Percentiles rank a stretch among this genome's conserved stretches.
phyloP scores from a whole-genome alignment of 2,888 invertebrate species.

The Galeopsomyia nigrocyanea region DNA sequence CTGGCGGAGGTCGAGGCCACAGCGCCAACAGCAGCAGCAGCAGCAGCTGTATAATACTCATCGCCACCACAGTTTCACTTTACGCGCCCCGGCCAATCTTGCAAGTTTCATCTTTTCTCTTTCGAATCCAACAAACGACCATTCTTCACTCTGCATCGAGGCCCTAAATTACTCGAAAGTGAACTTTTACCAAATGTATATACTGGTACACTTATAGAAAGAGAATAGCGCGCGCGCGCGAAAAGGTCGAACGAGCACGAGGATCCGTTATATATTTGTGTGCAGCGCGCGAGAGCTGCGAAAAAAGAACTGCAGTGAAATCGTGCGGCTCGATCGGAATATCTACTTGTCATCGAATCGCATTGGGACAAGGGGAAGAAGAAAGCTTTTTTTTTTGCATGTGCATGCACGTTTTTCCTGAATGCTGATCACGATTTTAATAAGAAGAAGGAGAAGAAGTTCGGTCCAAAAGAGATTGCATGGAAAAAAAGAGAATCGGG shows the following conservation, averaged over 20 bases:
- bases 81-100: neutral
- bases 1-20: conserved; percentile 5
- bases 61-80: conserved; percentile 7
- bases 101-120: neutral
- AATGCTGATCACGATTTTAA: conserved; percentile 34
- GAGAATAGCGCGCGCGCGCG: no score
- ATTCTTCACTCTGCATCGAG: no score
- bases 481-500: neutral
- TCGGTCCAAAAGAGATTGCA: conserved; percentile 29
- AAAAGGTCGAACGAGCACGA: neutral
- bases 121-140: neutral
- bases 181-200: no score
- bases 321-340: conserved; percentile 11
- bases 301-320: conserved; percentile 17
- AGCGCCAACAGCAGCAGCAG: no score
- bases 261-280: conserved; percentile 27
- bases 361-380: neutral
- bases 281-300: neutral
- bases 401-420: conserved; percentile 5
- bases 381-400: neutral
- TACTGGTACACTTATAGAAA: no score
- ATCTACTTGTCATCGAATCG: conserved; percentile 28
- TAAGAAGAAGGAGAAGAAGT: no score
- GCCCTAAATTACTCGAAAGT: no score
- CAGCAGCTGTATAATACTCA: neutral